Evolutionary conservation across 1,140 invertebrate genomes (phyloP), one percentile per base, ranked within the genome.

Genomic region (Sarcophaga peregrina): DNA sequence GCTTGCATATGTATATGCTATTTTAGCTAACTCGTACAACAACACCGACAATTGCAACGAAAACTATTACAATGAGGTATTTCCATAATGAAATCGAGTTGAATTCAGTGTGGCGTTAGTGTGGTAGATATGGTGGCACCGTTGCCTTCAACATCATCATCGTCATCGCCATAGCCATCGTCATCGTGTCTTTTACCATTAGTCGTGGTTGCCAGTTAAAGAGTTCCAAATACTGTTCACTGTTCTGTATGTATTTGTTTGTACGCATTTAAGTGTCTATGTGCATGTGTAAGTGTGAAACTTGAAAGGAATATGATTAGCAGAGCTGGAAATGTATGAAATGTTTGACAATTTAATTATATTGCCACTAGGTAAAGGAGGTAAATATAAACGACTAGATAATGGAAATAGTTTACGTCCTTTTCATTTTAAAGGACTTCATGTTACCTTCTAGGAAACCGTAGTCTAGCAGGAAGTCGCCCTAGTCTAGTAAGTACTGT

Each of bases 11-110:
- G 25, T 37, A 37, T 37, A 37, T 37, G 25, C 25, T 37, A 4
- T 37, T 37, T 37, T 37, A 37, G 25, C 25, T 37, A 37, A 37
- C 1, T 37, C 25, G 25, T 37, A 37, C 25, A 37, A 37, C 25
- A 37, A 37, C 25, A 37, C 25, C 4, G 25, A 37, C 25, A 37
- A 37, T 37, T 37, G 25, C 25, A 37, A 37, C 25, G 25, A 37
- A 37, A 37, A 37, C 25, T 37, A 37, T 37, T 68, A 68, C 54
- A 68, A 68, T 68, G 62, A 68, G 62, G 62, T 68, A 68, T 68
- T 68, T 68, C 62, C 62, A 68, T 68, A 20, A 68, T 68, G 17
- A 68, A 68, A 68, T 68, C 17, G 62, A 68, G 17, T 20, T 68
- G 62, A 17, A 20, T 68, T 17, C 62, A 20, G 20, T n/a, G 62